A percentile compares a stretch with the other conserved stretches of the same genome.
phyloP scores from a whole-genome alignment of 2,888 invertebrate genomes.

The Escarpia spicata region DNA sequence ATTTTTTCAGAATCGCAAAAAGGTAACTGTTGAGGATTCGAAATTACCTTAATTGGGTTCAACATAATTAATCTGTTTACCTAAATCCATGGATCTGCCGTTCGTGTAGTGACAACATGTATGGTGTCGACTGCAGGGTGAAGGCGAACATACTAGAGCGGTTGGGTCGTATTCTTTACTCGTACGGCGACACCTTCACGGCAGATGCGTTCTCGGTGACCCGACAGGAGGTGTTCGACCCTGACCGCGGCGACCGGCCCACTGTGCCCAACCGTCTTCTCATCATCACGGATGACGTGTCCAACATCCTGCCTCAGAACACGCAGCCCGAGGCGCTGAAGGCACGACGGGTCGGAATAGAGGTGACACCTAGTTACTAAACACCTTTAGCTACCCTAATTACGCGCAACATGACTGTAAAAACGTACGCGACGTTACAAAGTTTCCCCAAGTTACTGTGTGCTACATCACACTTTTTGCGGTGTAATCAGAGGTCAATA shows the following conservation, averaged over 20 bases:
- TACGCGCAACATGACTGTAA: too few relatives aligned
- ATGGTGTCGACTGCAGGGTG: neutral
- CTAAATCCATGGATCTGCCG: too few relatives aligned
- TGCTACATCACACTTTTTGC: too few relatives aligned
- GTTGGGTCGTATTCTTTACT: neutral
- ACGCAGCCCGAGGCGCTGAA: neutral
- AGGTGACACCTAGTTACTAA: neutral
- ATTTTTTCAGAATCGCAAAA: too few relatives aligned
- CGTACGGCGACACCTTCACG: constrained; percentile 49
- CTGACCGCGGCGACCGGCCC: constrained; percentile 51
- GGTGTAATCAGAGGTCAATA: too few relatives aligned
- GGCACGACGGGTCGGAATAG: neutral
- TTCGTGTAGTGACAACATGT: too few relatives aligned
- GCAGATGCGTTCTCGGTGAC: constrained; percentile 49
- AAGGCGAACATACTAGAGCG: neutral
- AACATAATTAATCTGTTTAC: too few relatives aligned
- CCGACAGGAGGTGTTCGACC: constrained; percentile 50
- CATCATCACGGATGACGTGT: constrained; percentile 56
- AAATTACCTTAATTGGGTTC: too few relatives aligned
- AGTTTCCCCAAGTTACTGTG: too few relatives aligned
- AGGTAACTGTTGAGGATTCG: too few relatives aligned
- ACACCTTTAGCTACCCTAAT: neutral
- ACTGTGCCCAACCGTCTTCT: constrained; percentile 48
- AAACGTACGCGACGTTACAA: too few relatives aligned
- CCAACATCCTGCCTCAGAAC: constrained; percentile 44